Evolutionary conservation across 2,888 invertebrate species (phyloP).

Genomic region (Pristionchus mayeri): DNA sequence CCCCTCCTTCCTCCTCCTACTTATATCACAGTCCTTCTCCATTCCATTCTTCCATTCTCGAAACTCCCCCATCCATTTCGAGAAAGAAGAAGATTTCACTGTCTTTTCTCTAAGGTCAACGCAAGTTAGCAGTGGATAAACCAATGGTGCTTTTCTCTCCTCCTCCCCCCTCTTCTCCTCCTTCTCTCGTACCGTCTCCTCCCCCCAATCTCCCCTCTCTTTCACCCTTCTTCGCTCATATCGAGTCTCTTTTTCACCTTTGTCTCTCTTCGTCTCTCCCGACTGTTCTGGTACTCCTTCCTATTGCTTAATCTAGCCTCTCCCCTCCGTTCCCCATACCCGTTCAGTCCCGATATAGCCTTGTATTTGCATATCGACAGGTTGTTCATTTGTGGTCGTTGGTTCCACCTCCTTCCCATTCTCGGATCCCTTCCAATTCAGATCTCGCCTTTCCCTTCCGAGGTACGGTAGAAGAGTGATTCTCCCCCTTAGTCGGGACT

Average conservation of each 20-base stretch:
- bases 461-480: conserved; percentile 3
- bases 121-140: conserved; percentile 42
- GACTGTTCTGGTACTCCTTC: neutral
- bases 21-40: conserved; percentile 29
- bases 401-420: conserved; percentile 4
- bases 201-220: neutral
- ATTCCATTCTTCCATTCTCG: neutral
- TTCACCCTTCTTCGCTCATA: neutral
- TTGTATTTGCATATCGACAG: conserved; percentile 33
- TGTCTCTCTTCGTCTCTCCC: neutral
- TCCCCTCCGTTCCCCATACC: neutral
- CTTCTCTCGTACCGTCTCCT: neutral
- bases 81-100: conserved; percentile 3
- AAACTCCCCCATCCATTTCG: conserved; percentile 4
- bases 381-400: conserved; percentile 11
- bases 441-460: neutral
- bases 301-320: neutral
- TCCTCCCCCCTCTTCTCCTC: neutral
- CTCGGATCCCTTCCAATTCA: conserved; percentile 12
- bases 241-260: conserved; percentile 32
- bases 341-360: conserved; percentile 26
- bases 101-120: conserved; percentile 42
- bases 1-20: conserved; percentile 26
- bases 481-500: neutral
- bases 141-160: conserved; percentile 10